A percentile compares a stretch with the other conserved stretches of the same genome.
Conservation (phyloP, 2,797 vertebrate genomes). For the Pseudochirops cupreus region DNA sequence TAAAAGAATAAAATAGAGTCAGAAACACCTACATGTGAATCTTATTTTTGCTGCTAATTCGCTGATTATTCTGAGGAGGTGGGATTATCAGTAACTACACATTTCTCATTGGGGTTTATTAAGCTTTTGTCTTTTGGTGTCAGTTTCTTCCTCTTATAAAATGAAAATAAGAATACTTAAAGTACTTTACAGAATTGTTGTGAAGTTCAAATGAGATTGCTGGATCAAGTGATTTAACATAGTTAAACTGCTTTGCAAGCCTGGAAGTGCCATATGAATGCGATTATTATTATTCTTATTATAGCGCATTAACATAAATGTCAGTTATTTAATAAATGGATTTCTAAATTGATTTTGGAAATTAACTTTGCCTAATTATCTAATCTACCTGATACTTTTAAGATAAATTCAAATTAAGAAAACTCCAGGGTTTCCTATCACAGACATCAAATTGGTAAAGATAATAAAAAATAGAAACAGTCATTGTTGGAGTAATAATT, state of each 20-base stretch:
- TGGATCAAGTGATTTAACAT: background rate
- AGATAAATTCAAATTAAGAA: background rate
- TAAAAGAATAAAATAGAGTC: background rate
- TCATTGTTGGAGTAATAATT: background rate
- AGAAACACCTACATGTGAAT: background rate
- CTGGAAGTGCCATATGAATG: background rate
- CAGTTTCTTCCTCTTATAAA: background rate
- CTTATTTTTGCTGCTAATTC: background rate
- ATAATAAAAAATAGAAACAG: background rate
- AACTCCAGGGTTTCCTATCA: background rate
- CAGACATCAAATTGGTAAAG: background rate
- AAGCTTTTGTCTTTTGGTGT: background rate
- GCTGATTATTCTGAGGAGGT: no score
- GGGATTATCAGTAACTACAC: no score
- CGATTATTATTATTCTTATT: background rate
- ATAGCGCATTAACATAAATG: background rate
- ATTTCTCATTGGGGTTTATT: no score
- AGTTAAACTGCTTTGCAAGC: background rate
- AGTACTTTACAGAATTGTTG: background rate
- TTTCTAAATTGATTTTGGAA: constrained; percentile 33
- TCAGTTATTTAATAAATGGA: constrained; percentile 33
- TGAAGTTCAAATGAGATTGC: background rate
- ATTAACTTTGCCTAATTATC: constrained; percentile 27
- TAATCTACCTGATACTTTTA: background rate
- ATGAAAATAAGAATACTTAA: background rate